Conservation (phyloP, 2,888 invertebrate species). For the Philonicus albiceps region DNA sequence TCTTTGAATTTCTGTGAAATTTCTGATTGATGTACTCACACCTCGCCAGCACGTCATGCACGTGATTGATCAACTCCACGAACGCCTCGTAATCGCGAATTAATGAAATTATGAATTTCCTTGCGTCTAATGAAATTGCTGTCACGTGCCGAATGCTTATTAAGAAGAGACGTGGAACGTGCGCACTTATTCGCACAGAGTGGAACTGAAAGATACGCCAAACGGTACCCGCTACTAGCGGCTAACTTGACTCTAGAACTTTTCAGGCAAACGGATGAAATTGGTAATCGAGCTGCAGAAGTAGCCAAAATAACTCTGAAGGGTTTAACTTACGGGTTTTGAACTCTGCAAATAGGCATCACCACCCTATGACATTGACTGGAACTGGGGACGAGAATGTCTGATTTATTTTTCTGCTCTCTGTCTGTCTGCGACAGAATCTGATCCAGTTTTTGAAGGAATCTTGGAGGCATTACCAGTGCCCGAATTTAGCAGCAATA, state of each 20-base stretch:
- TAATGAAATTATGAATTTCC: neutral
- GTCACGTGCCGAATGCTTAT: neutral
- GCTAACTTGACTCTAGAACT: neutral
- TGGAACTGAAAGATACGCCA: neutral
- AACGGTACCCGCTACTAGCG: neutral
- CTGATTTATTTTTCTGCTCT: neutral
- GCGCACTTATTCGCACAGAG: neutral
- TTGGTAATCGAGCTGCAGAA: neutral
- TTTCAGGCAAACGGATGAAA: neutral
- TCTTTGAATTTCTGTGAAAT: neutral
- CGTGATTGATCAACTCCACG: neutral
- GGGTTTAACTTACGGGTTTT: neutral
- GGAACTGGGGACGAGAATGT: neutral
- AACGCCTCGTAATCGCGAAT: neutral
- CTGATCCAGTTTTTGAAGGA: neutral
- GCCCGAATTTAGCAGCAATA: neutral
- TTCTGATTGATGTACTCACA: neutral
- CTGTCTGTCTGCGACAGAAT: neutral
- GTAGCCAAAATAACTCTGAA: neutral
- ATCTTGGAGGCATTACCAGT: neutral
- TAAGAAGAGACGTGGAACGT: neutral
- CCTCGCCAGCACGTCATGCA: neutral
- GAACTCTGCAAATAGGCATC: neutral
- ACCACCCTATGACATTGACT: neutral
- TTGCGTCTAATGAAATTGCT: neutral